Evolutionary conservation across 1,140 invertebrate genomes (phyloP).

Genomic region (Plutomurus gul): DNA sequence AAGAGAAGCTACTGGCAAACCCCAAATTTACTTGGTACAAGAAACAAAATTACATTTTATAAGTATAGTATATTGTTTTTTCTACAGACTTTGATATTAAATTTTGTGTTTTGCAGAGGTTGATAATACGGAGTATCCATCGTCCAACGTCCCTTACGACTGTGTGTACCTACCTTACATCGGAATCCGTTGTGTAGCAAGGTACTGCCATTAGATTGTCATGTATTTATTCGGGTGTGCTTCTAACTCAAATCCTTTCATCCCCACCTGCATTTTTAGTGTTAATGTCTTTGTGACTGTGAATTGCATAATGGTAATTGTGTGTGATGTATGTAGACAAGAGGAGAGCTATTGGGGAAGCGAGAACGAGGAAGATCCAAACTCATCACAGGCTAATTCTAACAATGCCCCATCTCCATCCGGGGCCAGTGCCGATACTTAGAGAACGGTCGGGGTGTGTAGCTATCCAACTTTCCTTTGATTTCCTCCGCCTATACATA

Average conservation of each 20-base stretch:
- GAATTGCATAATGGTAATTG: no score
- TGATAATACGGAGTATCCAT: neutral
- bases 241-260: neutral
- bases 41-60: neutral
- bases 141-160: slow-evolving; percentile 25
- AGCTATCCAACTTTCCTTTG: no score
- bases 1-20: slow-evolving; percentile 47
- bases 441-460: neutral
- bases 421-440: neutral
- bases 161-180: slow-evolving; percentile 39
- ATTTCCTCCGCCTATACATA: no score
- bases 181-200: slow-evolving; percentile 38
- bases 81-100: neutral
- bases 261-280: neutral
- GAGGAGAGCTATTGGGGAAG: neutral
- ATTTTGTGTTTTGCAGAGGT: neutral
- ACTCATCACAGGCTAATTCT: neutral
- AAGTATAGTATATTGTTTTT: neutral
- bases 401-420: neutral
- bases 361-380: neutral
- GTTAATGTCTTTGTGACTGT: neutral
- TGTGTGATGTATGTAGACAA: no score
- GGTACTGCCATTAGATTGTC: neutral
- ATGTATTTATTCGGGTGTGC: neutral
- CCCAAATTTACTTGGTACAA: neutral